Conservation (phyloP, 2,113 vertebrate genomes). For the Bujurquina vittata region DNA sequence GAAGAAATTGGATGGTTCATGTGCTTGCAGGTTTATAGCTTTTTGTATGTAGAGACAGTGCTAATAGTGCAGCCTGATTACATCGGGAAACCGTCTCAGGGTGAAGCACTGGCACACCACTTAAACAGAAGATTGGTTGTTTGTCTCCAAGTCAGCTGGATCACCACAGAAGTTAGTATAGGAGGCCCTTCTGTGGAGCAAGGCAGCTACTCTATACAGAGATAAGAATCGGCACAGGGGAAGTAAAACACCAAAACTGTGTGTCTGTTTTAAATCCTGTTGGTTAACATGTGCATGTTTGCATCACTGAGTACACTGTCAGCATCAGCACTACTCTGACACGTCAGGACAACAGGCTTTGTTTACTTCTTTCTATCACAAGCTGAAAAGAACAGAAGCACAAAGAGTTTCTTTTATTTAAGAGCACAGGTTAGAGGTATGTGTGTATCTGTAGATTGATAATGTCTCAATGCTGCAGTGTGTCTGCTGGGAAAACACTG, state of each 20-base stretch:
- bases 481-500: neutral
- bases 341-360: neutral
- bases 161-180: neutral
- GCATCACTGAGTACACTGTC: neutral
- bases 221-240: neutral
- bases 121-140: neutral
- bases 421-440: neutral
- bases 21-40: constrained; percentile 1
- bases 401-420: neutral
- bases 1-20: neutral
- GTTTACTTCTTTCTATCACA: neutral
- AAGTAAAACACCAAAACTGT: neutral
- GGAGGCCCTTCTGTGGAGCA: neutral
- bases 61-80: neutral
- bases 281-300: constrained; percentile 9
- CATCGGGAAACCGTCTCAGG: neutral
- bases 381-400: constrained; percentile 4
- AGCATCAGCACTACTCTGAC: neutral
- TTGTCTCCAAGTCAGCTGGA: neutral
- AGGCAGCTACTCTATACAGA: neutral
- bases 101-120: neutral
- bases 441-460: neutral
- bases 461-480: neutral
- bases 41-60: neutral
- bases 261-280: neutral